Conservation (phyloP, 2,888 invertebrate genomes). For the Auanema freiburgensis region DNA sequence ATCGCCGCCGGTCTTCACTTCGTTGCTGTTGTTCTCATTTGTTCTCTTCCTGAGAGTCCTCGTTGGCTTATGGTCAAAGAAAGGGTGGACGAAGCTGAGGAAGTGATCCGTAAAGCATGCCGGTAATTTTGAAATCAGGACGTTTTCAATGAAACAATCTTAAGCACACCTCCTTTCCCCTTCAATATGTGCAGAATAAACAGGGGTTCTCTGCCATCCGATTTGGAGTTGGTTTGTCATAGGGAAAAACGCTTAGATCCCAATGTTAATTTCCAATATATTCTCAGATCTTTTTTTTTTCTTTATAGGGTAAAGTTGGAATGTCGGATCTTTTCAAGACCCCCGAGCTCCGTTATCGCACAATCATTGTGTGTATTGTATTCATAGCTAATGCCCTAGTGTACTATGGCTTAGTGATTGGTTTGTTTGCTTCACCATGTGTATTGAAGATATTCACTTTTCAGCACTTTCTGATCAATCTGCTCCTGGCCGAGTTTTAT, state of each 20-base stretch:
- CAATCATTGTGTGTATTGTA: slow-evolving; percentile 58
- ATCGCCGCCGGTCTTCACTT: slow-evolving; percentile 63
- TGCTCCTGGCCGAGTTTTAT: slow-evolving; percentile 60
- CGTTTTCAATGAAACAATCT: background rate
- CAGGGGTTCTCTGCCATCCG: slow-evolving; percentile 59
- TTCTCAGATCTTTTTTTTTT: background rate
- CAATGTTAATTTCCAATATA: slow-evolving; percentile 19
- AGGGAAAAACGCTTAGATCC: slow-evolving; percentile 53
- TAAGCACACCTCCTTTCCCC: slow-evolving; percentile 60
- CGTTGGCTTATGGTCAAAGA: slow-evolving; percentile 62
- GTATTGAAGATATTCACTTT: slow-evolving; percentile 4
- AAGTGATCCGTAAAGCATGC: slow-evolving; percentile 62
- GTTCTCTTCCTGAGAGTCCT: slow-evolving; percentile 63
- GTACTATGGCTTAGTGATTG: slow-evolving; percentile 64
- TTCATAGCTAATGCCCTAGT: slow-evolving; percentile 64
- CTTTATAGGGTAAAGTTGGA: slow-evolving; percentile 30
- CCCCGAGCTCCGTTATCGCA: slow-evolving; percentile 49
- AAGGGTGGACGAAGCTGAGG: slow-evolving; percentile 63
- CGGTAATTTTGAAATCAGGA: slow-evolving; percentile 22
- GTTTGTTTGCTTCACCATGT: slow-evolving; percentile 16
- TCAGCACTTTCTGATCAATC: slow-evolving; percentile 62
- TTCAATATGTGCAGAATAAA: slow-evolving; percentile 59
- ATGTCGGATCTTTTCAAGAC: slow-evolving; percentile 37
- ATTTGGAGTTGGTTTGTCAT: slow-evolving; percentile 60
- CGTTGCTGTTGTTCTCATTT: slow-evolving; percentile 58